A percentile compares a stretch with the other conserved stretches of the same genome.
Evolutionary conservation across 92 coral and sea anemone species (phyloP).

Genomic region (Heliopora coerulea): DNA sequence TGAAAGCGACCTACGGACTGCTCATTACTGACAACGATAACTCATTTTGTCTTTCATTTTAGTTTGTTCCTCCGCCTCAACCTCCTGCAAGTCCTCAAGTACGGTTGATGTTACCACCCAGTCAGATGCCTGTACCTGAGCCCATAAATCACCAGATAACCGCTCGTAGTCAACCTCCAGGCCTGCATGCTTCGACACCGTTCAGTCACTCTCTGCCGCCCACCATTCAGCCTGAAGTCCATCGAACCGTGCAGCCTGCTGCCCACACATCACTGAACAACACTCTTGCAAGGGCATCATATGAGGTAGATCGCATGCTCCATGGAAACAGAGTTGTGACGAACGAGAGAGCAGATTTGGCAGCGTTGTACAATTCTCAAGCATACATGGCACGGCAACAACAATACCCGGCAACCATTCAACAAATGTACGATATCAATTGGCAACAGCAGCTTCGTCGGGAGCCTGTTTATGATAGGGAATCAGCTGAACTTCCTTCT

Average conservation of each 20-base stretch:
- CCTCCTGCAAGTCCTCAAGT: background rate
- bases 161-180: slow-evolving; percentile 9
- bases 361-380: slow-evolving; percentile 21
- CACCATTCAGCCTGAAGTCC: slow-evolving; percentile 3
- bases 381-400: slow-evolving; percentile 36
- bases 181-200: slow-evolving; percentile 5
- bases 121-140: slow-evolving; percentile 8
- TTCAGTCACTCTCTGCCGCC: slow-evolving; percentile 6
- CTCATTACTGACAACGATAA: background rate
- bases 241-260: background rate
- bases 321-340: slow-evolving; percentile 11
- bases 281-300: slow-evolving; percentile 4
- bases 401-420: slow-evolving; percentile 33
- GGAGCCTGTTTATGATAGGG: slow-evolving; percentile 9
- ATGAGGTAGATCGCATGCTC: slow-evolving; percentile 16
- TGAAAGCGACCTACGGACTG: too few species aligned
- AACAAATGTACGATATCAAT: slow-evolving; percentile 34
- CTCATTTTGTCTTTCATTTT: background rate
- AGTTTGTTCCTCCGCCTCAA: slow-evolving; percentile 19
- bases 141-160: slow-evolving; percentile 3
- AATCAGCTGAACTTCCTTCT: slow-evolving; percentile 5
- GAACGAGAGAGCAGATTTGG: slow-evolving; percentile 32
- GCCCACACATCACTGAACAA: slow-evolving; percentile 10
- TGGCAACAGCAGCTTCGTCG: slow-evolving; percentile 38
- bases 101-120: background rate